A percentile compares a stretch with the other conserved stretches of the same genome.
Evolutionary conservation across 2,113 vertebrate genomes (phyloP).

Genomic region (Passer domesticus): DNA sequence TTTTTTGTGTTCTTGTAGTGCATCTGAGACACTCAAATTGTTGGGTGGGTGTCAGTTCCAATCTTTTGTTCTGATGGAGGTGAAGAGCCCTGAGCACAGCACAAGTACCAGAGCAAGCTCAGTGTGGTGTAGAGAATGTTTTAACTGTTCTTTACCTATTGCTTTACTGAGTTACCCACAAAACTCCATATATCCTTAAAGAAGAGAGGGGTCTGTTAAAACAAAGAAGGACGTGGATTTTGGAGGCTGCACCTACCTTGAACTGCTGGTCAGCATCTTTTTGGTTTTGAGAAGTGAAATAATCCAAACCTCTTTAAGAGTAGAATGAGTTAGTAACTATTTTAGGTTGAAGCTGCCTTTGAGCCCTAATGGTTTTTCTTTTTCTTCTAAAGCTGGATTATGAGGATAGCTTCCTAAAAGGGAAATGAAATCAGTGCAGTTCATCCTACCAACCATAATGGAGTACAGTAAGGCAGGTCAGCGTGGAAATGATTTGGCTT

Average conservation of each 20-base stretch:
- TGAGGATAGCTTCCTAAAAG: conserved; percentile 50
- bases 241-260: not conserved
- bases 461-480: not conserved
- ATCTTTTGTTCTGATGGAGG: not conserved
- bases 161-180: not conserved
- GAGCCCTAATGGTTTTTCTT: not conserved
- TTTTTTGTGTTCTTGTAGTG: not conserved
- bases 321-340: not conserved
- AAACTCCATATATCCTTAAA: rapidly evolving
- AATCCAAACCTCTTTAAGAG: not conserved
- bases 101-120: not conserved
- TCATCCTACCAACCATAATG: conserved; percentile 39
- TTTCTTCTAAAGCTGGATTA: conserved; percentile 49
- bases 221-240: not conserved
- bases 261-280: not conserved
- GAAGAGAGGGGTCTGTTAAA: not conserved
- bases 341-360: conserved; percentile 18
- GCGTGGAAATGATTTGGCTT: not conserved
- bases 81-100: not conserved
- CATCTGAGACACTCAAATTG: not conserved
- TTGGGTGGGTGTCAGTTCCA: not conserved
- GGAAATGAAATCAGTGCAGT: conserved; percentile 42
- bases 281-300: not conserved
- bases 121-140: not conserved
- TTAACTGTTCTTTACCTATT: not conserved